A percentile compares a stretch with the other conserved stretches of the same genome.
phyloP scores from a whole-genome alignment of 2,888 invertebrate genomes.

The Colletes collaris region DNA sequence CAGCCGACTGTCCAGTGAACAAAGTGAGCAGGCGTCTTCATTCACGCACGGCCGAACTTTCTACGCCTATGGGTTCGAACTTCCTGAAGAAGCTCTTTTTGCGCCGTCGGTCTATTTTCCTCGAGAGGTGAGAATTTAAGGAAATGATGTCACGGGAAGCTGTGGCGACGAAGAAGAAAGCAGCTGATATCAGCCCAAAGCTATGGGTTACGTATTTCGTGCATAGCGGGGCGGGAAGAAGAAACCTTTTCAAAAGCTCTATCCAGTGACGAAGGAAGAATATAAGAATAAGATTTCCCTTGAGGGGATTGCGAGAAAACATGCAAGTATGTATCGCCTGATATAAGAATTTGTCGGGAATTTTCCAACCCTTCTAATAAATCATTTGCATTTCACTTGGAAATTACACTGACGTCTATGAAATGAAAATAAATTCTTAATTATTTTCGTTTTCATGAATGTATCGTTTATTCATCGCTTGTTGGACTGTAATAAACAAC shows the following conservation, averaged over 20 bases:
- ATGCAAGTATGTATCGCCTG: conserved; percentile 36
- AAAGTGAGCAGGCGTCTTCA: conserved; percentile 18
- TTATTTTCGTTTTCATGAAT: too few species aligned
- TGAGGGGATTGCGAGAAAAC: conserved; percentile 39
- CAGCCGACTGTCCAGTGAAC: background rate
- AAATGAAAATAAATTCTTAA: too few species aligned
- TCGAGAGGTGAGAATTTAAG: conserved; percentile 56
- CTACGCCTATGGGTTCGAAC: conserved; percentile 35
- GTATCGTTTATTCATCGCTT: too few species aligned
- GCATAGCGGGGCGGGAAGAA: conserved; percentile 28
- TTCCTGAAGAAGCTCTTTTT: conserved; percentile 33
- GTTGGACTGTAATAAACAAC: too few species aligned
- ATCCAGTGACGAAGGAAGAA: conserved; percentile 55
- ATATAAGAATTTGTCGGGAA: conserved; percentile 32
- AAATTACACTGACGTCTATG: background rate
- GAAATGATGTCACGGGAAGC: conserved; percentile 62
- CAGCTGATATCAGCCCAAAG: conserved; percentile 66
- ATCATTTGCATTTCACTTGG: conserved; percentile 5
- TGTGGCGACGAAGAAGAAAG: conserved; percentile 45
- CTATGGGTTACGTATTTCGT: conserved; percentile 69
- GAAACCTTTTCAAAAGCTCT: conserved; percentile 57
- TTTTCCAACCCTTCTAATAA: conserved; percentile 14
- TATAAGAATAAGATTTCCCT: conserved; percentile 64
- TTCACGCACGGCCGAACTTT: conserved; percentile 39
- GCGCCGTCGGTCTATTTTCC: conserved; percentile 49